Base-by-base conservation (phyloP, 2,797 vertebrate genomes). In the Phoebastria nigripes region DNA sequence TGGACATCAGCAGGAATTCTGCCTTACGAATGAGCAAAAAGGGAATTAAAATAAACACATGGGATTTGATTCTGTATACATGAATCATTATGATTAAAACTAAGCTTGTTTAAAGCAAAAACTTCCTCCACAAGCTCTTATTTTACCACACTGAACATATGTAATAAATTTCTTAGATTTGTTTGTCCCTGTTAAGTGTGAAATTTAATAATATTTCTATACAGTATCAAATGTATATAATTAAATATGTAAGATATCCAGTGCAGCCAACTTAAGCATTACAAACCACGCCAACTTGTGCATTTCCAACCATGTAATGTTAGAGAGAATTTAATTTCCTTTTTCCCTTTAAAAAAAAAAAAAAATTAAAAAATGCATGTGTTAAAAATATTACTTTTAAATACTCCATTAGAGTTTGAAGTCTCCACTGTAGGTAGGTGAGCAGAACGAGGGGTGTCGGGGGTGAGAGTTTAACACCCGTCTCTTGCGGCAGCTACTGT, bases 191-290 rank as follows among this genome's bases (percentile, higher is more conserved):
- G 29, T 78, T 89, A 93, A 92, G 90, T 93, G 93, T 74, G 86
- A 94, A 94, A 95, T 92, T 85, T 94, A 96, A 72, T 91, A 85
- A 78, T 87, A 92, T 92, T 94, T 95, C 96, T 93, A 58, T 65
- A 89, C 2, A 13, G 58, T 86, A 93, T 81, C 83, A 69, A 95
- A 91, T 55, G 44, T 58, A 91, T 73, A 52, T 85, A 74, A 87
- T 89, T 92, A 94, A 89, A 91, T 82, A 65, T 42, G 16, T 39
- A 83, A 80, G 90, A 51, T 86, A 74, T 3, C 69, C 92, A 85
- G 46, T 5, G 49, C 41, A 67, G 88, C 65, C 69, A 94, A 85
- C 63, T 93, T 56, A 11, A 92, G 95, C 91, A 59, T 67, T 80
- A 61, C 54, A 85, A 87, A 70, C 62, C 86, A 80, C 5, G 3